Conservation (phyloP, 2,888 invertebrate species). For the Leucoma salicis region DNA sequence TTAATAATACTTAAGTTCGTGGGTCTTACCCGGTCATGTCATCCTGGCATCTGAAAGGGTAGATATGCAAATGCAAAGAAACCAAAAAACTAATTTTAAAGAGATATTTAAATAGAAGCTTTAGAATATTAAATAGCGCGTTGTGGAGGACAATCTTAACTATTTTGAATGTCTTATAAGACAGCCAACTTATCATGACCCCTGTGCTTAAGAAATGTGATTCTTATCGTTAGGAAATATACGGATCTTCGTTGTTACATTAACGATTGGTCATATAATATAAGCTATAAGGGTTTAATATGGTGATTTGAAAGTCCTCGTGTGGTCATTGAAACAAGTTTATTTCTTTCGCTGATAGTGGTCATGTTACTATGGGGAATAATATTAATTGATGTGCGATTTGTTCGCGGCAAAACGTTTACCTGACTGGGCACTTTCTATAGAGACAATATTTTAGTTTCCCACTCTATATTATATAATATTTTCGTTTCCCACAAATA, state of each 20-base stretch:
- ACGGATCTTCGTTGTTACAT: background rate
- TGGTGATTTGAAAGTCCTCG: constrained; percentile 18
- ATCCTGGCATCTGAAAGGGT: too few species aligned
- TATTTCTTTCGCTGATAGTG: constrained; percentile 4
- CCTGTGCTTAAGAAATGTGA: background rate
- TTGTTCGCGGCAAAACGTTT: too few species aligned
- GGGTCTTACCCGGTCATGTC: too few species aligned
- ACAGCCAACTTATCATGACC: constrained; percentile 7
- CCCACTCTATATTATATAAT: too few species aligned
- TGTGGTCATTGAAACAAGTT: constrained; percentile 5
- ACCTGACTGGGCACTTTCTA: too few species aligned
- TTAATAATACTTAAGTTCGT: too few species aligned
- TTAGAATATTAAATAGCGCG: background rate
- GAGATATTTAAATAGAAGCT: too few species aligned
- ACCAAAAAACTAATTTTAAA: too few species aligned
- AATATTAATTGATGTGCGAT: too few species aligned
- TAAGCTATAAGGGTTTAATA: constrained; percentile 10
- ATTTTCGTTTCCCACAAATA: too few species aligned
- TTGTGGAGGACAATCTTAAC: constrained; percentile 1
- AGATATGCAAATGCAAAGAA: too few species aligned
- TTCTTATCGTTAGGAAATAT: background rate
- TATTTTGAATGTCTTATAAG: constrained; percentile 9
- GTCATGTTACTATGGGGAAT: background rate
- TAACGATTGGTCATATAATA: background rate
- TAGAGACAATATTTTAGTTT: too few species aligned